These are phyloP conservation scores for Sebastes schlegelii DNA, from an alignment of 2,113 vertebrate species.

Conservation along the genomic window DNA sequence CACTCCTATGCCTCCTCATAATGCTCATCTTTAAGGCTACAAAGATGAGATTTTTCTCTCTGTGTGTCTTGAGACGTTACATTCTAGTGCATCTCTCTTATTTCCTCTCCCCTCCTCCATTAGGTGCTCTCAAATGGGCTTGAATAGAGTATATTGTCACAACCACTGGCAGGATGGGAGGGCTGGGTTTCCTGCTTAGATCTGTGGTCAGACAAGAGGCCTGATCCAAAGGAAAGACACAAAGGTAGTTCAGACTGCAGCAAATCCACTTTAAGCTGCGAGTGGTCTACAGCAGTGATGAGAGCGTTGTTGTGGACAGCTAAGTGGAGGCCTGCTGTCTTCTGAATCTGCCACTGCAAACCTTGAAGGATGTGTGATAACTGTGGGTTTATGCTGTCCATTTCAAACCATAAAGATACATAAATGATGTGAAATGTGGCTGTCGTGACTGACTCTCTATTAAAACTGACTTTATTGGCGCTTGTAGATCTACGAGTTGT, in stretches of 20 bases:
- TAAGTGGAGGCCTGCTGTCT: conserved; percentile 37
- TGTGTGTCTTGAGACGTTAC: background rate
- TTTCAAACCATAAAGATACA: conserved; percentile 24
- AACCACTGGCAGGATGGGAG: background rate
- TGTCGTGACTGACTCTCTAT: background rate
- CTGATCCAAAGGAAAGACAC: conserved; percentile 1
- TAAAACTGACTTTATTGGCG: background rate
- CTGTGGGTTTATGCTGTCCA: conserved; percentile 34
- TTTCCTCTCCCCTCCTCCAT: background rate
- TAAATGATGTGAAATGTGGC: conserved; percentile 25
- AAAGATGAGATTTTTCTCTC: background rate
- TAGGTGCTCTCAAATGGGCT: background rate
- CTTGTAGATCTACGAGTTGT: background rate
- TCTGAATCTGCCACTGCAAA: conserved; percentile 36
- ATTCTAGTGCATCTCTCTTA: background rate
- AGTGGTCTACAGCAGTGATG: conserved; percentile 10
- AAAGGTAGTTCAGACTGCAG: background rate
- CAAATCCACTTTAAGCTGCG: background rate
- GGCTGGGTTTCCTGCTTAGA: conserved; percentile 1
- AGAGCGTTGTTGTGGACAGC: conserved; percentile 25
- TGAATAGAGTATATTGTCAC: conserved; percentile 11
- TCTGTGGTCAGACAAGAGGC: background rate
- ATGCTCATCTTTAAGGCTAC: background rate
- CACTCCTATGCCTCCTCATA: background rate
- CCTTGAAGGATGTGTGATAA: conserved; percentile 35